phyloP scores from a whole-genome alignment of 2,888 invertebrate genomes.

The Kuschelorhynchus macadamiae region DNA sequence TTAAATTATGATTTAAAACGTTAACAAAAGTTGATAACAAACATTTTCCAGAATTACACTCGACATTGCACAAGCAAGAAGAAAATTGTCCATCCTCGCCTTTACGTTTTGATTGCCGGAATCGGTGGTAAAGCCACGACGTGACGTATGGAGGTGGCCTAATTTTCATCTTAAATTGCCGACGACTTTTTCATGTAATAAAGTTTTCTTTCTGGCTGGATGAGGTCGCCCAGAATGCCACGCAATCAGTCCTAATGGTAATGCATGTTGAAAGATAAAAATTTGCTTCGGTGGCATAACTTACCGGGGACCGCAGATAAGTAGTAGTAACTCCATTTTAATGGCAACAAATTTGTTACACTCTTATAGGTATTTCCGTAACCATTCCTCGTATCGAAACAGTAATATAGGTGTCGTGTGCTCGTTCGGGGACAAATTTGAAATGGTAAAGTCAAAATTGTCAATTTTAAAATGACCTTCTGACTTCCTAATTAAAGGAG shows the following conservation, averaged over 20 bases:
- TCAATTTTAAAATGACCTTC: no score
- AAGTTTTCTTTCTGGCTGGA: conserved; percentile 43
- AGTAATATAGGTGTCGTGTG: no score
- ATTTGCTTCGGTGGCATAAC: conserved; percentile 14
- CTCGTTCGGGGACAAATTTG: no score
- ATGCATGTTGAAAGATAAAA: conserved; percentile 36
- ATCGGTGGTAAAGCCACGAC: conserved; percentile 39
- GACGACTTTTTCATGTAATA: conserved; percentile 43
- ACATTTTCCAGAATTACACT: no score
- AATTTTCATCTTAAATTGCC: conserved; percentile 48
- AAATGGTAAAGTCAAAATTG: no score
- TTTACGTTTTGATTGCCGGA: conserved; percentile 33
- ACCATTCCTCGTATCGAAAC: no score
- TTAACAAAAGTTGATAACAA: no score
- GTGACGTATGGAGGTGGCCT: conserved; percentile 35
- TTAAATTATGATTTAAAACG: no score
- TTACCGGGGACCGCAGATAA: conserved; percentile 10
- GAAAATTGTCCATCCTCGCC: conserved; percentile 24
- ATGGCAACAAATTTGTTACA: no score
- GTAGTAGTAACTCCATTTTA: neutral
- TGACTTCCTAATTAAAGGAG: no score
- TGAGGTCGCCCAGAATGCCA: conserved; percentile 13
- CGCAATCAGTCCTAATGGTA: conserved; percentile 43
- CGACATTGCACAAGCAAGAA: conserved; percentile 1
- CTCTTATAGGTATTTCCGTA: no score